Percentiles rank a stretch among this genome's conserved stretches.
These are phyloP conservation scores for Drosophila neocordata DNA, from an alignment of 1,140 invertebrate species.

Conservation along the genomic window DNA sequence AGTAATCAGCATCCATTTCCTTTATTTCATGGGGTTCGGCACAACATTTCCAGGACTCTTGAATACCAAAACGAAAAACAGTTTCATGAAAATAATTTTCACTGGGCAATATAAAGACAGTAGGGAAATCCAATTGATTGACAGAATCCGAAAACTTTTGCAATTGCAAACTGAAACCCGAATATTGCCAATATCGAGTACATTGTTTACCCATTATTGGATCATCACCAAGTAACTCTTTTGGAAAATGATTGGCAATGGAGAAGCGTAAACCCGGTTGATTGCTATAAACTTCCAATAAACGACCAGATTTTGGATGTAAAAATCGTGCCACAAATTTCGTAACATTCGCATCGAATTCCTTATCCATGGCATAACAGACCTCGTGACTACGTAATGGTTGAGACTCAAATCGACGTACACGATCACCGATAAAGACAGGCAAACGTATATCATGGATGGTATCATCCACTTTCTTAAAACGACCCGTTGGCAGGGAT, in stretches of 20 bases:
- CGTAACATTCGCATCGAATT: conserved; percentile 41
- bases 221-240: conserved; percentile 67
- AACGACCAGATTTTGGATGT: conserved; percentile 85
- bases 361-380: conserved; percentile 87
- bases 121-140: conserved; percentile 85
- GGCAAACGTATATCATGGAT: conserved; percentile 88
- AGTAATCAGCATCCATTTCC: conserved; percentile 26
- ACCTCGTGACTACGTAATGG: conserved; percentile 87
- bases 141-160: conserved; percentile 96
- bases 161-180: conserved; percentile 93
- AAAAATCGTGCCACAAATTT: conserved; percentile 52
- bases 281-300: conserved; percentile 90
- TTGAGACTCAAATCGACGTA: conserved; percentile 77
- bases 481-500: conserved; percentile 90
- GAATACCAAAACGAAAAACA: conserved; percentile 84
- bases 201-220: conserved; percentile 88
- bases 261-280: conserved; percentile 96
- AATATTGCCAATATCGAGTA: conserved; percentile 88
- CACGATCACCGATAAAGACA: conserved; percentile 83
- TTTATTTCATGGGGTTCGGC: conserved; percentile 35
- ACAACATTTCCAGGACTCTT: conserved; percentile 82
- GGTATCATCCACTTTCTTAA: conserved; percentile 86
- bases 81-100: conserved; percentile 87
- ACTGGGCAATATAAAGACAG: conserved; percentile 86
- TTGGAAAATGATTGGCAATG: conserved; percentile 89